Base-by-base conservation (phyloP, 2,797 vertebrate species). In the Toxotes lorentzi region DNA sequence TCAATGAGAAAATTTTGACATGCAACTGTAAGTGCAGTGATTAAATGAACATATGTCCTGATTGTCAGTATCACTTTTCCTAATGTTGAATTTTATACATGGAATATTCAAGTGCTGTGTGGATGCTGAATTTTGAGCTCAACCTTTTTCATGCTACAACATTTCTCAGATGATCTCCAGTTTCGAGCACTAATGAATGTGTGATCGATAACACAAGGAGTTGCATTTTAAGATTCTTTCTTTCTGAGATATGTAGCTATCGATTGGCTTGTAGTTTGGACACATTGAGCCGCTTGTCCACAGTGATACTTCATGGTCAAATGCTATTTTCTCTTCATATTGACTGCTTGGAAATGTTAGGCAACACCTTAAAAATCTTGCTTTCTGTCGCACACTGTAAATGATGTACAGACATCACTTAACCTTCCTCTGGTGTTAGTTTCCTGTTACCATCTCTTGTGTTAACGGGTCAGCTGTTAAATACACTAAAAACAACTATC, bases 181-280 rank as follows among this genome's bases (percentile, higher is more conserved):
- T 79, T 73, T 85, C 21, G 14, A n/a, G 16, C 32, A 4, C 6
- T 16, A 34, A 68, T 10, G 2, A 58, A 50, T 6, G 24, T 53
- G 24, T 24, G 64, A 57, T 83, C 21, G 6, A 81, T 78, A 51
- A 45, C 23, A 24, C 2, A 1, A 58, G 50, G 35, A 12, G 40
- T 35, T 65, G 48, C 12, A 43, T 70, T 70, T 76, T 66, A 47
- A 51, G 13, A 59, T 23, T 27, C 17, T 47, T 40, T 48, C 1
- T 68, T n/a, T 13, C 12, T 47, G 11, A 73, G 48, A 21, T 24
- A 1, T 76, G 60, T n/a, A n/a, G 16, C 43, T 32, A 75, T 82
- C 40, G 75, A 86, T 78, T 17, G 8, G 32, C 68, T 62, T 64
- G n/a, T 59, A 4, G 7, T 50, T 23, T 23, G 45, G 78, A 75